Base-by-base conservation (phyloP, 2,113 vertebrate genomes). In the Callopanchax toddi region DNA sequence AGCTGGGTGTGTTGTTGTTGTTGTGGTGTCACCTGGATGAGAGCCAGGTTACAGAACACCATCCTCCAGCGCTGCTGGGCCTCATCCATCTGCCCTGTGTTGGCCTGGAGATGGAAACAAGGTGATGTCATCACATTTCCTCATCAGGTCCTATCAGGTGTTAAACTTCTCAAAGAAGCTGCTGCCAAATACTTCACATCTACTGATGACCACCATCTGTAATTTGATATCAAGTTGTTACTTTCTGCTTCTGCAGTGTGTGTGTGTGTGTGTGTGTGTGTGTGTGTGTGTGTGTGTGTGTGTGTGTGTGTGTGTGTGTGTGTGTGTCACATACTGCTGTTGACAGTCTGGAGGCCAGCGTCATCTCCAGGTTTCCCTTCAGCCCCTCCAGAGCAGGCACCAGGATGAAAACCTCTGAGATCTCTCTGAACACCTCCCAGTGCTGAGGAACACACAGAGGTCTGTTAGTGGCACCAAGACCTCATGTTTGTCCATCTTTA, bases 341-440 rank as follows among this genome's bases (percentile, higher is more conserved):
- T 29, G 95, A 97, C 62, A 96, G 92, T 59, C 95, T 91, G n/a
- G 94, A 95, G 0, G 95, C 95, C 87, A 97, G 76, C 0, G 95
- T 97, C 96, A 96, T 97, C 80, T 97, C 95, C 63, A 97, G 91
- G 83, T 97, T 97, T n/a, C 95, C 96, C 87, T 97, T 97, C 83
- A 97, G 92, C 36, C 95, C 95, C 76, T 96, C 91, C 65, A 96
- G 72, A n/a, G 94, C 93, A 6, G 95, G 94, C 66, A 95, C 94
- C 88, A 96, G 76, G 29, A 95, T 96, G 69, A 95, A 90, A 25
- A 96, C 86, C 65, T 95, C 94, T 0, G 93, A 92, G 23, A 96
- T 91, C 22, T 92, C 92, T 67, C 68, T 82, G 70, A 97, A 97
- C 55, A 95, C 95, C 0, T 92, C 89, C 95, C 96, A 97, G 86